These are phyloP conservation scores for Desmodus rotundus DNA, from an alignment of 2,113 vertebrate genomes.

Conservation along the genomic window DNA sequence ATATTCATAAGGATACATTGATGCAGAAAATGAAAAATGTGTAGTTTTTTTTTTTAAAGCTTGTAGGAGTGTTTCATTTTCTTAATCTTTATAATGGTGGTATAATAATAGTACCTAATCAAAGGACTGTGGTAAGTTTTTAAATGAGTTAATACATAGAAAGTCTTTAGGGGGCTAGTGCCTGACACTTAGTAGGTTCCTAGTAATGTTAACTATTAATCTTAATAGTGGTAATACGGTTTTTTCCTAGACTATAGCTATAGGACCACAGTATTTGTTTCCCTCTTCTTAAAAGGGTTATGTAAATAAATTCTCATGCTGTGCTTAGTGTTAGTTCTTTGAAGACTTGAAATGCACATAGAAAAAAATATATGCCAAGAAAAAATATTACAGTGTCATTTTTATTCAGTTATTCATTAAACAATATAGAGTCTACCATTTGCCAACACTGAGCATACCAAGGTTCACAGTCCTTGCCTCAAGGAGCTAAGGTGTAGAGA, in stretches of 20 bases:
- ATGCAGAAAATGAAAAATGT: conserved; percentile 30
- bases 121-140: background rate
- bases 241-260: background rate
- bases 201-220: background rate
- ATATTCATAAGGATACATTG: background rate
- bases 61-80: conserved; percentile 25
- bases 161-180: background rate
- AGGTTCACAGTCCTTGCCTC: background rate
- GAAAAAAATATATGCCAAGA: conserved; percentile 9
- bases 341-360: conserved; percentile 21
- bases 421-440: background rate
- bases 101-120: conserved; percentile 14
- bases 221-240: background rate
- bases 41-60: background rate
- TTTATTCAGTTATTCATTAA: background rate
- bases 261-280: conserved; percentile 5
- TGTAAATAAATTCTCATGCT: conserved; percentile 23
- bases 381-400: background rate
- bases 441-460: background rate
- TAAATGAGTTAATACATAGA: background rate
- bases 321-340: background rate
- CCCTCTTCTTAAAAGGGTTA: background rate
- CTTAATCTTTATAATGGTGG: conserved; percentile 13
- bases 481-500: background rate
- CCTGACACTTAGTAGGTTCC: background rate